Base-by-base conservation (phyloP, 2,797 vertebrate species). In the Tolypeutes matacus region DNA sequence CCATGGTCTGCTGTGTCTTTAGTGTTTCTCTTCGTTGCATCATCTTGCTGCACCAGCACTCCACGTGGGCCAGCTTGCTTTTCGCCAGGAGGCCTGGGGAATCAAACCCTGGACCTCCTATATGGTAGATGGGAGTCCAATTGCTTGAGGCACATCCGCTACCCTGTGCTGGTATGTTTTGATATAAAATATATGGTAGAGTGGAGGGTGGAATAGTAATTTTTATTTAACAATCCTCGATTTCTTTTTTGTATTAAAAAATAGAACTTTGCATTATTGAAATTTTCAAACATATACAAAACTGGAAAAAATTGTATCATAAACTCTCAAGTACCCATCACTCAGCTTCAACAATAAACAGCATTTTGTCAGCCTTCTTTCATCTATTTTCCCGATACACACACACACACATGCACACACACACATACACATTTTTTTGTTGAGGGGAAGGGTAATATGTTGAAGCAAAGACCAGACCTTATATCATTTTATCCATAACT, bases 281-380 rank as follows among this genome's bases (percentile, higher is more conserved):
- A 85, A 92, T 67, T 85, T 85, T 29, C 4, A 93, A 77, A 70
- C 31, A 92, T 25, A 46, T 39, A 62, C 13, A 86, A 93, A 78
- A 86, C 17, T 67, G 86, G 14, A 60, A 31, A 88, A 39, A 85
- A 60, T 13, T 70, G 75, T 49, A 7, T 70, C 36, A 86, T 39
- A 86, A 78, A 49, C 60, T 34, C 25, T 29, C 25, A 62, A 78
- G 65, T 49, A 80, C 42, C 53, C 64, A 64, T 80, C 39, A 70
- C 21, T 46, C 53, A 39, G 65, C 39, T 36, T 92, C 39, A 31
- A 69, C 53, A 34, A 34, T 17, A 65, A 73, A 15, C 67, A 56
- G 11, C 84, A 72, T 81, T 3, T 64, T 64, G 29, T 46, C 67
- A 64, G 46, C 4, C n/a, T 73, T 56, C 5, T 87, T 80, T 73